phyloP scores from a whole-genome alignment of 2,113 vertebrate species.

The Coptodon bakossiorum region DNA sequence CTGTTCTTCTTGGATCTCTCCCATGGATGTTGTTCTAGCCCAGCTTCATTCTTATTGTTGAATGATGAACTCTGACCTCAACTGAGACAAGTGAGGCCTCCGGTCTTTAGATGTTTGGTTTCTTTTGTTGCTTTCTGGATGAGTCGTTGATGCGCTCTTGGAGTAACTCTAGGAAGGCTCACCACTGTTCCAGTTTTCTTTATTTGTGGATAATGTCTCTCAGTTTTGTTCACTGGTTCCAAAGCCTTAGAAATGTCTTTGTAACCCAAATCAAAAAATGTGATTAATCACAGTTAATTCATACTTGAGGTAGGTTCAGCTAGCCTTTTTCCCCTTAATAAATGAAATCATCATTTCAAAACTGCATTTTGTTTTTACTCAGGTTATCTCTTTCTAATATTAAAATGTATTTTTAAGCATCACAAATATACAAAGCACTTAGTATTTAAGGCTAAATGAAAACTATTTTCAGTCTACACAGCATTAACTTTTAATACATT shows the following conservation, averaged over 20 bases:
- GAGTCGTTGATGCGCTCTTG: not conserved
- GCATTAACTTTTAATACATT: not conserved
- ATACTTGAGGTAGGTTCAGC: not conserved
- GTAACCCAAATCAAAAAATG: not conserved
- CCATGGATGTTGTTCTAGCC: fast-evolving
- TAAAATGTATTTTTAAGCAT: not conserved
- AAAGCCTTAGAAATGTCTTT: not conserved
- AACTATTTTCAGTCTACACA: not conserved
- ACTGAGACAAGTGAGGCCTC: not conserved
- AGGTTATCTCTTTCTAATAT: not conserved
- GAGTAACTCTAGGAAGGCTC: not conserved
- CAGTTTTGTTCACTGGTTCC: fast-evolving
- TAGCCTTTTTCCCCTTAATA: not conserved
- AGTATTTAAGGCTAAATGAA: not conserved
- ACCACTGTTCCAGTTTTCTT: not conserved
- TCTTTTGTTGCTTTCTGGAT: not conserved
- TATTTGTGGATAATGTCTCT: not conserved
- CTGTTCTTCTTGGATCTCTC: not conserved
- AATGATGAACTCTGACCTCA: not conserved
- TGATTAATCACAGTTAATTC: not conserved
- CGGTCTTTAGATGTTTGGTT: not conserved
- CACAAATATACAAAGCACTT: not conserved
- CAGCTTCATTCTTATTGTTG: not conserved
- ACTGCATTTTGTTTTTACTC: not conserved
- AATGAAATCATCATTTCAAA: not conserved